Evolutionary conservation across 2,113 vertebrate species (phyloP), one percentile per base, ranked within the genome.

Genomic region (Paramisgurnus dabryanus): DNA sequence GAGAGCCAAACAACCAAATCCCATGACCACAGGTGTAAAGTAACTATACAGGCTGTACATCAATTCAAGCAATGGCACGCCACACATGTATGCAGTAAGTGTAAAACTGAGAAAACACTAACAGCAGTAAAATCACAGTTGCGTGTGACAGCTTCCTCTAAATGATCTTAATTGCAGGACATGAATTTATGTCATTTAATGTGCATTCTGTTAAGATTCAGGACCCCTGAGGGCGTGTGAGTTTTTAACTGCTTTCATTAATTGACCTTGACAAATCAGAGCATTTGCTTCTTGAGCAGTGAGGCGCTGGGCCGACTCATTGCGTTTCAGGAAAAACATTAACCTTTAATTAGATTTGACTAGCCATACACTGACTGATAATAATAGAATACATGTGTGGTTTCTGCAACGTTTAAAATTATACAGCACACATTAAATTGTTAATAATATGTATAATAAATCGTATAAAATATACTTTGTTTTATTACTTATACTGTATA

Each of bases 231-330:
- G 83, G 87, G 85, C 47, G 41, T 85, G 88, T 73, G 71, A 61
- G 84, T 84, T 81, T 83, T 78, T 85, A 78, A 84, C 83, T 69
- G 80, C 82, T 80, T 90, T 88, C 88, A 90, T 90, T 89, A 91
- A 92, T 91, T 92, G 90, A 92, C 93, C 91, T 93, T 92, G 92
- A 91, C 90, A 92, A 90, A 92, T 91, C 89, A 88, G 88, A 89
- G 90, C 87, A 85, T 87, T 79, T 74, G 86, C 87, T 60, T 75
- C 73, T 55, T 41, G 41, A 47, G 76, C 67, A 47, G 68, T 22
- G 55, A 57, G 57, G 67, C 81, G 58, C 68, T 72, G 67, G 58
- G 67, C 53, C 68, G 49, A 61, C 58, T 70, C 80, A 43, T 65
- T 45, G 74, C 41, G 18, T 69, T 71, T 77, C 50, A 66, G 53